These are phyloP conservation scores for Anisognathus igniventris DNA, from an alignment of 2,797 vertebrate genomes.

Conservation along the genomic window DNA sequence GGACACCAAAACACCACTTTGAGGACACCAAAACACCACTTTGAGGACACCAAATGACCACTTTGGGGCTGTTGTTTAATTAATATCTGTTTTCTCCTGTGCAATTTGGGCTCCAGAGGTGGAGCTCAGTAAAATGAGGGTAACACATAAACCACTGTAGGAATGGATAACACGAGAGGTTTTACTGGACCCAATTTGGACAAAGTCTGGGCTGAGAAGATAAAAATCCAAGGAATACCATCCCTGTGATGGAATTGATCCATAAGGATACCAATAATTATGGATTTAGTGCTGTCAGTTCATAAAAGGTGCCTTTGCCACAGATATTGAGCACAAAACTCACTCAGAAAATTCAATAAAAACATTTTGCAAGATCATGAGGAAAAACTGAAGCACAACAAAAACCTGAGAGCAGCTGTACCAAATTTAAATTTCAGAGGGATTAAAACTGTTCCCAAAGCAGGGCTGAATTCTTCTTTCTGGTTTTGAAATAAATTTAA, in stretches of 20 bases:
- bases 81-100: neutral
- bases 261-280: accelerated
- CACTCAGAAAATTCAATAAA: neutral
- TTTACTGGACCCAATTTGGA: accelerated
- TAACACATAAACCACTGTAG: accelerated
- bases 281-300: neutral
- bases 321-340: neutral
- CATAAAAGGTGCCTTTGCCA: neutral
- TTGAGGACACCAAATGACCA: neutral
- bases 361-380: neutral
- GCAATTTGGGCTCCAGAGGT: neutral
- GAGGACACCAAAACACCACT: neutral
- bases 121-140: neutral
- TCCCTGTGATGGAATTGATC: accelerated
- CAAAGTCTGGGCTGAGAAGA: neutral
- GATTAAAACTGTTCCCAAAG: neutral
- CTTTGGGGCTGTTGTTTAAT: neutral
- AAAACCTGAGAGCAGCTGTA: neutral
- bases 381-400: neutral
- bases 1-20: too few relatives aligned
- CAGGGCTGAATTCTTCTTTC: neutral
- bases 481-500: neutral
- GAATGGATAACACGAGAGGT: neutral
- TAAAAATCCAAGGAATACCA: neutral
- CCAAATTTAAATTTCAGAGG: neutral